Percentiles rank a stretch among this genome's conserved stretches.
phyloP scores from a whole-genome alignment of 1,140 invertebrate species.

The Platorchestia sp. region DNA sequence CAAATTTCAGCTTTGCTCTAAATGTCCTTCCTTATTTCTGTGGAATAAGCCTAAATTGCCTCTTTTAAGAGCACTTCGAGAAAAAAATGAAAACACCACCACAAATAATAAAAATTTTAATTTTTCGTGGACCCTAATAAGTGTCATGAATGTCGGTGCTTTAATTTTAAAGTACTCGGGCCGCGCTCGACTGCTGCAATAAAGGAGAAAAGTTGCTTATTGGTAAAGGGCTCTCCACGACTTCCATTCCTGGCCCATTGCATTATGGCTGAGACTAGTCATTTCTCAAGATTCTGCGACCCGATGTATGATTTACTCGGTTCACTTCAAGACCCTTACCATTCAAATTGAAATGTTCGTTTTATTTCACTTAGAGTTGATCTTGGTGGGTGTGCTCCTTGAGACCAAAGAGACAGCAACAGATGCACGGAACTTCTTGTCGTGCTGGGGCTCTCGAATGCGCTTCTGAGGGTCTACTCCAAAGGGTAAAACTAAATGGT shows the following conservation, averaged over 20 bases:
- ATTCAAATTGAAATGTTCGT: background rate
- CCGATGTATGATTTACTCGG: background rate
- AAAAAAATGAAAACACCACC: background rate
- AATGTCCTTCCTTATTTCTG: background rate
- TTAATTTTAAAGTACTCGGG: background rate
- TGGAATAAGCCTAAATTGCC: background rate
- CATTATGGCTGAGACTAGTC: background rate
- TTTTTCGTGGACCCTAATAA: background rate
- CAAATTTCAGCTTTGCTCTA: background rate
- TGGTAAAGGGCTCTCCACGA: background rate
- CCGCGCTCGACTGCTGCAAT: background rate
- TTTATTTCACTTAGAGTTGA: background rate
- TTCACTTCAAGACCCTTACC: background rate
- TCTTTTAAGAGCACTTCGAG: background rate
- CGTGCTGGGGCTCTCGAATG: no score
- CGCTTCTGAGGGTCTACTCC: no score
- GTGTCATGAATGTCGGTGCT: background rate
- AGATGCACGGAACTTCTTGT: no score
- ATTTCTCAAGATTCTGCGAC: background rate
- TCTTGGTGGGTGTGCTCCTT: no score
- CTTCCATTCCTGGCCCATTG: background rate
- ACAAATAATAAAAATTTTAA: background rate
- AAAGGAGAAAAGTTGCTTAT: background rate
- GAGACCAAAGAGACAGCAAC: no score
- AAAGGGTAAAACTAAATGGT: no score